phyloP scores from a whole-genome alignment of 1,140 invertebrate species.

The Hylaeus volcanicus region DNA sequence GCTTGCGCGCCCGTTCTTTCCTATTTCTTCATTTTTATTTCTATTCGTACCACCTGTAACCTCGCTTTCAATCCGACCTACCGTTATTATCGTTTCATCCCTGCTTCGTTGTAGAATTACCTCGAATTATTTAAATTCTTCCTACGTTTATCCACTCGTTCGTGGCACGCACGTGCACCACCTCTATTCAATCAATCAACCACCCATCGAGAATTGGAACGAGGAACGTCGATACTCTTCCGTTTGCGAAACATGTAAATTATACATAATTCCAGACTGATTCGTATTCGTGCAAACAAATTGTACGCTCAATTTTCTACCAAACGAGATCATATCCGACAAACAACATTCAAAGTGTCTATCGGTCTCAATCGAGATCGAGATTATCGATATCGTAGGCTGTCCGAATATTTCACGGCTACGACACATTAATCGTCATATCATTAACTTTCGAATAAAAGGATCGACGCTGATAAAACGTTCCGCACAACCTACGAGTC shows the following conservation, averaged over 20 bases:
- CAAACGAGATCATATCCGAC: too few species aligned
- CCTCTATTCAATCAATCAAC: not conserved
- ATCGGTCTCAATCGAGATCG: not conserved
- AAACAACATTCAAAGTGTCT: not conserved
- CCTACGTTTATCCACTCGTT: too few species aligned
- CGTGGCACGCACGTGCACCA: too few species aligned
- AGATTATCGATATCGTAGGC: not conserved
- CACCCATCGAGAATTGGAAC: not conserved
- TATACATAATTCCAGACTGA: not conserved
- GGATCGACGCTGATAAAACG: not conserved
- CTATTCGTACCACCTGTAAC: not conserved
- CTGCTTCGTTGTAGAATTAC: too few species aligned
- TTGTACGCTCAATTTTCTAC: not conserved
- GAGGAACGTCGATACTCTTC: not conserved
- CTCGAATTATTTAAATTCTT: too few species aligned
- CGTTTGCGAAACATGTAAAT: slow-evolving; percentile 20
- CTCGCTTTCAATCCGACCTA: not conserved
- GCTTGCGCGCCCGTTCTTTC: not conserved
- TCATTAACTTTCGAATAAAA: slow-evolving; percentile 26
- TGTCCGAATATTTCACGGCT: slow-evolving; percentile 9
- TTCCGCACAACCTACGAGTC: slow-evolving; percentile 5
- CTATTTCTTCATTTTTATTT: not conserved
- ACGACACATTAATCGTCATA: slow-evolving; percentile 21
- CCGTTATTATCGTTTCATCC: too few species aligned
- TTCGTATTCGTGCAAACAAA: not conserved